phyloP scores from a whole-genome alignment of 1,140 invertebrate species.

The Chrysoperla carnea region DNA sequence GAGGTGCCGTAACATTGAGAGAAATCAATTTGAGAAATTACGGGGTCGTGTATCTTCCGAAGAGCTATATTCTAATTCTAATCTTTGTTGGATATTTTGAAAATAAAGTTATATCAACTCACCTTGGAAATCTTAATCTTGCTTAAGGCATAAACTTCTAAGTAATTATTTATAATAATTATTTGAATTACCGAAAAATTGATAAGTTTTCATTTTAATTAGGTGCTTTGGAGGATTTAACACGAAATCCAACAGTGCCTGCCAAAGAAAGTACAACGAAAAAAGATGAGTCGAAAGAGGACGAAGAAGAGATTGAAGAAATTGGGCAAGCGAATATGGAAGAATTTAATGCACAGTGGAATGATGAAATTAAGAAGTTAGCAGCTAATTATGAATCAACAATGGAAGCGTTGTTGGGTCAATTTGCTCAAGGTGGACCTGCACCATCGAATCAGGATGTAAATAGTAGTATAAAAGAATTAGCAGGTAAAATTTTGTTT shows the following conservation, averaged over 20 bases:
- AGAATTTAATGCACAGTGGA: conserved; percentile 28
- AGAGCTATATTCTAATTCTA: too few relatives aligned
- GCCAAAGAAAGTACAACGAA: conserved; percentile 11
- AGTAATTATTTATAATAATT: too few relatives aligned
- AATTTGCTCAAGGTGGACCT: conserved; percentile 8
- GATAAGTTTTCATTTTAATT: too few relatives aligned
- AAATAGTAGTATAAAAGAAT: conserved; percentile 19
- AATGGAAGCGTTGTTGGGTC: conserved; percentile 32
- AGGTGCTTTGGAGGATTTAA: conserved; percentile 39
- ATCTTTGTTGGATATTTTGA: too few relatives aligned
- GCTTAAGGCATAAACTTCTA: too few relatives aligned
- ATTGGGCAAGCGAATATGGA: conserved; percentile 3
- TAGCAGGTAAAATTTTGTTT: conserved; percentile 12
- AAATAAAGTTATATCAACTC: too few relatives aligned
- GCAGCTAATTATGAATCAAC: conserved; percentile 38
- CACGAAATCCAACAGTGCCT: conserved; percentile 16
- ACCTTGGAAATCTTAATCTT: too few relatives aligned
- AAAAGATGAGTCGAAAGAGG: conserved; percentile 9
- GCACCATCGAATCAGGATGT: conserved; percentile 18
- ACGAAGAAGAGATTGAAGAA: conserved; percentile 5
- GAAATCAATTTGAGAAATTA: too few relatives aligned
- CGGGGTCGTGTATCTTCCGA: too few relatives aligned
- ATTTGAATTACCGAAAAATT: too few relatives aligned
- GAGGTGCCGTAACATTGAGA: too few relatives aligned
- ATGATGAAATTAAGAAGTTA: conserved; percentile 40